Base-by-base conservation (phyloP, 1,140 invertebrate genomes). In the Holotrichia oblita region DNA sequence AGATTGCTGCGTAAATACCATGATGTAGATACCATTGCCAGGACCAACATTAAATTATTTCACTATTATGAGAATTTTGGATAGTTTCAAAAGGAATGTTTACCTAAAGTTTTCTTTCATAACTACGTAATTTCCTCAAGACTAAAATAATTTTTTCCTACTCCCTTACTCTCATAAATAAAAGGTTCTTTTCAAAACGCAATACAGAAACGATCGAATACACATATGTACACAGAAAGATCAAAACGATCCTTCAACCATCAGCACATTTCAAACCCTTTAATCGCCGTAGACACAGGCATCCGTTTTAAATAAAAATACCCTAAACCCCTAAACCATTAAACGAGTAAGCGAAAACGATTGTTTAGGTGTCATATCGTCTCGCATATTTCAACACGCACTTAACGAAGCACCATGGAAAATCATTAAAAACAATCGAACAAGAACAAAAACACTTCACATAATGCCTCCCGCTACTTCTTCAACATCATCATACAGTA, bases 361-460 rank as follows among this genome's bases (percentile, higher is more conserved):
- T 69, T 17, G 48, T 27, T 27, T 69, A 69, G 20, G 61, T 34
- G 22, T 48, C 61, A 20, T 22, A 20, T n/a, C 42, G 9, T 44
- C 42, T 44, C 42, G 9, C 14, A 9, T 22, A 24, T 27, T 22
- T 69, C 61, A 2, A 6, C 20, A 20, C 14, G 48, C 48, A 55
- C 10, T 55, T n/a, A 69, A 20, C 61, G 22, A 27, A 69, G 61
- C 20, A 22, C 61, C 20, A 10, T 69, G 8, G 61, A 69, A 69
- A 69, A 69, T 69, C 61, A 69, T 69, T 69, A 69, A 69, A 69
- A 69, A 69, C 61, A 69, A 69, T 69, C 61, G 61, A 69, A 69
- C 61, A 34, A 69, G 61, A 69, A 69, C 20, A 69, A 69, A 69
- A 69, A 69, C 20, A 69, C 61, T 27, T 14, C 27, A 27, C 20